phyloP scores from a whole-genome alignment of 92 coral and sea anemone species.

The Epizoanthus rinbou region DNA sequence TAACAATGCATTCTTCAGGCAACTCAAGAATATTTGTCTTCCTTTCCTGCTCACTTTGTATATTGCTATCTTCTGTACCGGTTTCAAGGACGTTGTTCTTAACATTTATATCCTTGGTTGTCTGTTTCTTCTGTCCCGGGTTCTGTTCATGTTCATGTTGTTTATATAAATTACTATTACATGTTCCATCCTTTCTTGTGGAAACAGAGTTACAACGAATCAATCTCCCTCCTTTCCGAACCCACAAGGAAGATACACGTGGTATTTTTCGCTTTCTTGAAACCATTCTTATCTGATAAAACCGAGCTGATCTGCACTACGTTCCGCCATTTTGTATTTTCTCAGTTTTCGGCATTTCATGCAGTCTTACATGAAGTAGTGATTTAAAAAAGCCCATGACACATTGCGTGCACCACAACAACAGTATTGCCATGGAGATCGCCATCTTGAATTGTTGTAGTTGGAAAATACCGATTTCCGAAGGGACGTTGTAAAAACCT shows the following conservation, averaged over 20 bases:
- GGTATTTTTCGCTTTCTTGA: constrained; percentile 40
- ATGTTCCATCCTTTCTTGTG: neutral
- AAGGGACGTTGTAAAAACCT: neutral
- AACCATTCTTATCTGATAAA: constrained; percentile 12
- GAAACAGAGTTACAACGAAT: constrained; percentile 11
- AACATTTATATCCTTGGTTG: too few species aligned
- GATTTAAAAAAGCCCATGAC: too few species aligned
- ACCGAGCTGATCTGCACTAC: too few species aligned
- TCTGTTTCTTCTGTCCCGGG: neutral
- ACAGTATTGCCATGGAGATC: constrained; percentile 73
- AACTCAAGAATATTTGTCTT: constrained; percentile 42
- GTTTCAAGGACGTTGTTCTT: neutral
- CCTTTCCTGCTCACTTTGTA: neutral
- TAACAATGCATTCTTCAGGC: constrained; percentile 66
- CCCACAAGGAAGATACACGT: constrained; percentile 18
- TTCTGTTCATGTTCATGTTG: too few species aligned
- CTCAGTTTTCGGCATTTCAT: too few species aligned
- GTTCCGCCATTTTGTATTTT: too few species aligned
- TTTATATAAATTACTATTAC: neutral
- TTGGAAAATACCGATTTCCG: neutral
- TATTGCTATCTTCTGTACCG: neutral
- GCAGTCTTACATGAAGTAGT: too few species aligned
- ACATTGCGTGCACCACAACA: constrained; percentile 6
- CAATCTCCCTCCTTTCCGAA: constrained; percentile 55
- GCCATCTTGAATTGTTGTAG: constrained; percentile 70